Conservation (phyloP, 2,797 vertebrate genomes). For the Agapornis canus region DNA sequence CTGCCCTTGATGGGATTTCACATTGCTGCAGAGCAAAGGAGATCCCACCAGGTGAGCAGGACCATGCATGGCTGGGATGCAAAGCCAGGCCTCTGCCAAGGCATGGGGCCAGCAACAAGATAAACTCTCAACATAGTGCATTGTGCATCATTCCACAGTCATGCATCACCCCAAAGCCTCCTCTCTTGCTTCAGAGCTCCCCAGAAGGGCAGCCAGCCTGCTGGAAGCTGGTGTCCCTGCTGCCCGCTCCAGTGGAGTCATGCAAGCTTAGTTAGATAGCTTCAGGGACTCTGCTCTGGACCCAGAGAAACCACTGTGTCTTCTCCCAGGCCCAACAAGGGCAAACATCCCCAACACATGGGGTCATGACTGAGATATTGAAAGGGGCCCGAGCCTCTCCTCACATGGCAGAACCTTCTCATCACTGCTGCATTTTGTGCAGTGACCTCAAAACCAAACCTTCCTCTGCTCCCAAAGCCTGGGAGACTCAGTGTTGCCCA, state of each 20-base stretch:
- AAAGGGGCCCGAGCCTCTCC: neutral
- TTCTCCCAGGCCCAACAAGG: neutral
- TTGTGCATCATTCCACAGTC: neutral
- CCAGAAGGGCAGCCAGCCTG: neutral
- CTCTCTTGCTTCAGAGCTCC: neutral
- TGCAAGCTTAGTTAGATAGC: neutral
- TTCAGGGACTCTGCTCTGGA: neutral
- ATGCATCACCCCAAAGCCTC: neutral
- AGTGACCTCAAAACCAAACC: neutral
- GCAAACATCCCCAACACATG: neutral
- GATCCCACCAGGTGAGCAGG: neutral
- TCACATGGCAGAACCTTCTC: neutral
- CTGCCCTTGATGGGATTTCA: neutral
- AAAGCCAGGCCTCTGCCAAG: neutral
- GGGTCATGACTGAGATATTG: neutral
- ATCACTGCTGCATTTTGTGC: neutral
- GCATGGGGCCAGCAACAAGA: accelerated
- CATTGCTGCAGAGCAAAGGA: neutral
- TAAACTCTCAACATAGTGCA: neutral
- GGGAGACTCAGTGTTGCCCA: neutral
- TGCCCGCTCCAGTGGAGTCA: neutral
- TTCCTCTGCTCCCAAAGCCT: neutral
- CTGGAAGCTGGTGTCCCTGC: neutral
- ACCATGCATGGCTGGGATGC: neutral
- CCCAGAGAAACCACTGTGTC: neutral